These are phyloP conservation scores for Scaptomyza parva DNA, from an alignment of 2,888 invertebrate species.

Conservation along the genomic window DNA sequence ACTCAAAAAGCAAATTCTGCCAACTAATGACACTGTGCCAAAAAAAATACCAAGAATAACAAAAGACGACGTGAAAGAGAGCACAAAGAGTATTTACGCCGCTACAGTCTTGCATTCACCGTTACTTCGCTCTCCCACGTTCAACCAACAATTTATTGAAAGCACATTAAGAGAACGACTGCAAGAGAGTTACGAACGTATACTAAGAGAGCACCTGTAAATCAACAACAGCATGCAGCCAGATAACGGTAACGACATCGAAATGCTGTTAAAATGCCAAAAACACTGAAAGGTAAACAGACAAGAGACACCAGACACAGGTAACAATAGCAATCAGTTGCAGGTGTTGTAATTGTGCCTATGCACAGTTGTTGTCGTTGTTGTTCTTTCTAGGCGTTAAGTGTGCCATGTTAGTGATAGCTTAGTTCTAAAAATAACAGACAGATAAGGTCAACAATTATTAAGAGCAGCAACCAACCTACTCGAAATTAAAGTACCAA, in stretches of 20 bases:
- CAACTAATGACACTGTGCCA: slow-evolving; percentile 47
- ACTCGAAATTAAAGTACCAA: neutral
- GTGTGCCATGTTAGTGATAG: slow-evolving; percentile 3
- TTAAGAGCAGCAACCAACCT: neutral
- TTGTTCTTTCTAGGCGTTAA: neutral
- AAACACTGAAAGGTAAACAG: slow-evolving; percentile 17
- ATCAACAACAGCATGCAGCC: slow-evolving; percentile 5
- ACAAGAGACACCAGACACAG: slow-evolving; percentile 2
- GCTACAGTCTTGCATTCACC: neutral
- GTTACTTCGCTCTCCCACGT: neutral
- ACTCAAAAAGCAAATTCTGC: neutral
- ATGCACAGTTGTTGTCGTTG: neutral
- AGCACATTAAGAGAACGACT: slow-evolving; percentile 35
- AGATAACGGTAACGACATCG: slow-evolving; percentile 36
- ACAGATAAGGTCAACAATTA: slow-evolving; percentile 6
- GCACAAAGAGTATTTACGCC: slow-evolving; percentile 4
- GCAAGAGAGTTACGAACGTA: slow-evolving; percentile 24
- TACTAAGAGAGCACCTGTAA: slow-evolving; percentile 14
- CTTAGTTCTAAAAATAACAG: neutral
- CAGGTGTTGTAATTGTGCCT: neutral
- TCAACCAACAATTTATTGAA: slow-evolving; percentile 40
- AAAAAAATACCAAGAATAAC: slow-evolving; percentile 24
- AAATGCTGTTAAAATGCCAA: slow-evolving; percentile 52
- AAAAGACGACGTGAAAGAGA: slow-evolving; percentile 36
- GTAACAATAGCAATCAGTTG: slow-evolving; percentile 9